Evolutionary conservation across 2,888 invertebrate species (phyloP).

Genomic region (Xestoiulus laeticollis): DNA sequence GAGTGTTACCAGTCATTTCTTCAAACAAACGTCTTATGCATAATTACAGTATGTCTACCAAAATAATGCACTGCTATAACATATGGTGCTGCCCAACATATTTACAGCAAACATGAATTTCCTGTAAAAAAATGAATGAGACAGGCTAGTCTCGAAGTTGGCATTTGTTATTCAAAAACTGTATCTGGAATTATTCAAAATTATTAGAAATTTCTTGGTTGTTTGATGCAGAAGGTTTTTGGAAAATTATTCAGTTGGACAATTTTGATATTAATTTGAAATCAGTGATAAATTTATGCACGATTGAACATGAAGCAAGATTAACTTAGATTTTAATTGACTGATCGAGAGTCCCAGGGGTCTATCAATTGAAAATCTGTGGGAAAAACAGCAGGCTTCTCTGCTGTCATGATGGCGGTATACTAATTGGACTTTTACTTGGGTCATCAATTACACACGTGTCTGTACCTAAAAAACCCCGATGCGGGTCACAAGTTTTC

Average conservation of each 20-base stretch:
- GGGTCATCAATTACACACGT: slow-evolving; percentile 6
- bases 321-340: too few species aligned
- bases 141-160: not conserved
- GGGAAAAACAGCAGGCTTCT: not conserved
- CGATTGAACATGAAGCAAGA: too few species aligned
- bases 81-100: not conserved
- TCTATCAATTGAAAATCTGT: not conserved
- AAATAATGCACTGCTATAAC: not conserved
- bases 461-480: not conserved
- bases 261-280: not conserved
- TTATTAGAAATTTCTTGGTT: not conserved
- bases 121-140: not conserved
- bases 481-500: slow-evolving; percentile 12
- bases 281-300: too few species aligned
- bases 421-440: not conserved
- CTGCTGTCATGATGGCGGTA: not conserved
- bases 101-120: not conserved
- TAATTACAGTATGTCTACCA: not conserved
- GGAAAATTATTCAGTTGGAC: not conserved
- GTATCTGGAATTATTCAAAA: not conserved
- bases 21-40: not conserved
- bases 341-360: not conserved
- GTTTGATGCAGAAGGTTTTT: not conserved
- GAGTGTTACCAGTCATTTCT: slow-evolving; percentile 50
- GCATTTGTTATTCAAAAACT: not conserved